Conservation (phyloP, 2,113 vertebrate genomes). For the Motacilla alba region DNA sequence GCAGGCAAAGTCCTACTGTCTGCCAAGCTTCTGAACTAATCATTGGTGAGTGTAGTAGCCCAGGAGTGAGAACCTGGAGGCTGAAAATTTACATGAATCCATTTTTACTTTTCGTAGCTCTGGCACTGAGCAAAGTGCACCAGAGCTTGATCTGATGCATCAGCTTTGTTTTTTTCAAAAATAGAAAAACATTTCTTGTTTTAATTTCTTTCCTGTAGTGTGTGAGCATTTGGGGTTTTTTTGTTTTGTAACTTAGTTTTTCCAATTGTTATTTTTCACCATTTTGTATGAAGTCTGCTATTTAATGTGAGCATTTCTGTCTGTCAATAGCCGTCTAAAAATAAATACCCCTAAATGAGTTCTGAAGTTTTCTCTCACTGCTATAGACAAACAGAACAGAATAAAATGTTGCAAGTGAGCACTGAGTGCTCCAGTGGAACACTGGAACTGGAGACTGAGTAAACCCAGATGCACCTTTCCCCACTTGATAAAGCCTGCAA, state of each 20-base stretch:
- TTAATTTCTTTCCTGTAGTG: not conserved
- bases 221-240: not conserved
- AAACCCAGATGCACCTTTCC: not conserved
- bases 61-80: constrained; percentile 42
- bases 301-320: not conserved
- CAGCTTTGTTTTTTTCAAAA: not conserved
- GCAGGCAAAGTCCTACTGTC: constrained; percentile 17
- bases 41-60: constrained; percentile 35
- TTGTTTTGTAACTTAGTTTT: not conserved
- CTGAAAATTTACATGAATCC: constrained; percentile 44
- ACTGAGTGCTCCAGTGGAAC: not conserved
- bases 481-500: not conserved
- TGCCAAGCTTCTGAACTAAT: constrained; percentile 61
- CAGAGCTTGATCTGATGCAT: not conserved
- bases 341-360: not conserved
- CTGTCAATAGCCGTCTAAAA: not conserved
- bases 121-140: not conserved
- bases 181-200: not conserved
- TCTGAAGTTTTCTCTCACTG: not conserved
- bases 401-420: not conserved
- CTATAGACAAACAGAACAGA: not conserved
- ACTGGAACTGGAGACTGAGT: not conserved
- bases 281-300: not conserved
- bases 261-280: not conserved
- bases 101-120: not conserved